Evolutionary conservation across 2,113 vertebrate species (phyloP).

Genomic region (Chunga burmeisteri): DNA sequence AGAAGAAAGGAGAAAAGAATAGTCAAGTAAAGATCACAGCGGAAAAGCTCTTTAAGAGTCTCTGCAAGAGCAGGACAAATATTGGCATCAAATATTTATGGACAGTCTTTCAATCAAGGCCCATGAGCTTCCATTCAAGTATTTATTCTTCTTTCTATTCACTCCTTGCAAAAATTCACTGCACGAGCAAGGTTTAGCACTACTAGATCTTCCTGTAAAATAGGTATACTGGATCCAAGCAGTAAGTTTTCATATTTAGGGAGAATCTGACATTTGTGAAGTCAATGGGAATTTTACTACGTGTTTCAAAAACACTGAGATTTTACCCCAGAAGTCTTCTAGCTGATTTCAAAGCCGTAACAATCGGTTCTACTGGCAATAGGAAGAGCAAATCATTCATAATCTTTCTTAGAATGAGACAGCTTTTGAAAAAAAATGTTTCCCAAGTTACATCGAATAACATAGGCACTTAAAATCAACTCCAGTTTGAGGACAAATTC

Average conservation of each 20-base stretch:
- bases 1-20: not conserved
- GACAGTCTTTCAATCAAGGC: conserved; percentile 48
- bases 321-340: not conserved
- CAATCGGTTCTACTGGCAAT: not conserved
- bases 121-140: not conserved
- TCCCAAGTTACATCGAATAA: conserved; percentile 1
- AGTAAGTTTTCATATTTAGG: not conserved
- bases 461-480: not conserved
- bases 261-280: not conserved
- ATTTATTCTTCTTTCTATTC: conserved; percentile 22
- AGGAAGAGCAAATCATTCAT: not conserved
- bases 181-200: not conserved
- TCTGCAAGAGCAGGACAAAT: conserved; percentile 34
- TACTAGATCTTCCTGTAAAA: not conserved
- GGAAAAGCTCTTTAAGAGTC: not conserved
- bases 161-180: not conserved
- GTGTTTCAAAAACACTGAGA: not conserved
- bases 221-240: not conserved
- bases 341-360: conserved; percentile 6
- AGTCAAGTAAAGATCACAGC: not conserved
- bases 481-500: not conserved
- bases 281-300: not conserved
- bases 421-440: not conserved
- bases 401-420: not conserved
- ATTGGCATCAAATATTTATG: conserved; percentile 58